Evolutionary conservation across 2,797 vertebrate genomes (phyloP).

Genomic region (Sus cebifrons): DNA sequence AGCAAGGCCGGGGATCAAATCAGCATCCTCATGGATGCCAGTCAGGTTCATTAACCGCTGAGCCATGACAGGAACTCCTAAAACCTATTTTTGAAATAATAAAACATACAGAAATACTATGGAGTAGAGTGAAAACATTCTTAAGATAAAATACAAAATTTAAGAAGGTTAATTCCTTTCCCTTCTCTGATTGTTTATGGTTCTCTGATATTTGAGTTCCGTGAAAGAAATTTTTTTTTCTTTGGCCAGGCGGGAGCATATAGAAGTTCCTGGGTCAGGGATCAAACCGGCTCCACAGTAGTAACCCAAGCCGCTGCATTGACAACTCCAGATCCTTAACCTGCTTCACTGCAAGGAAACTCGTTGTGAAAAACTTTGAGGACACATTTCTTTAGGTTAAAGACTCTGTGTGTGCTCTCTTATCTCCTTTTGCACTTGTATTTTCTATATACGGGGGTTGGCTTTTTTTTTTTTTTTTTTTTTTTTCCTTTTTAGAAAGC

Average conservation of each 20-base stretch:
- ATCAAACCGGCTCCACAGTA: no score
- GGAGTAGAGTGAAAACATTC: not conserved
- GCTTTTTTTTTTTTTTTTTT: not conserved
- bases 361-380: not conserved
- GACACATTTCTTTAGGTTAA: not conserved
- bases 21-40: no score
- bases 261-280: no score
- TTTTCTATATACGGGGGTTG: not conserved
- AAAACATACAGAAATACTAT: not conserved
- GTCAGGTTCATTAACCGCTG: no score
- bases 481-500: not conserved
- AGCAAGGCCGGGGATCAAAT: no score
- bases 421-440: not conserved
- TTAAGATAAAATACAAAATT: conserved; percentile 24
- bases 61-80: not conserved
- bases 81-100: conserved; percentile 43
- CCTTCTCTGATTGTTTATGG: not conserved
- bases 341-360: no score
- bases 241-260: no score
- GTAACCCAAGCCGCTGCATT: no score
- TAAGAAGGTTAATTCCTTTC: not conserved
- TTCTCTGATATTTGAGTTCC: not conserved
- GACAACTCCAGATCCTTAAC: no score
- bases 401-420: not conserved
- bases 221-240: not conserved